A percentile compares a stretch with the other conserved stretches of the same genome.
These are phyloP conservation scores for Lichenostomus cassidix DNA, from an alignment of 2,113 vertebrate species.

Conservation along the genomic window DNA sequence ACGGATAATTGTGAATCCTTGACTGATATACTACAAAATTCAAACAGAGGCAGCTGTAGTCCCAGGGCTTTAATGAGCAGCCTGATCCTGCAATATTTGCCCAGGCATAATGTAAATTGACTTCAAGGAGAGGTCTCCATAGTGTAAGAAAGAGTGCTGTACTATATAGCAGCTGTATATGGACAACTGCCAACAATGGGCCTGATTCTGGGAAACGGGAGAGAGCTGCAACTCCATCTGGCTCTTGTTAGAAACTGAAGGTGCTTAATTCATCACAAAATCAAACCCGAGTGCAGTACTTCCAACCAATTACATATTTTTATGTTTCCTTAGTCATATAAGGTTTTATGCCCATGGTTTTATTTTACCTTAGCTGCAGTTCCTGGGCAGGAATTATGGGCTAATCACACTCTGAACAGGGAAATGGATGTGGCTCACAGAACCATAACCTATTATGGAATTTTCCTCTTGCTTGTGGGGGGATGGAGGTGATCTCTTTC, in stretches of 20 bases:
- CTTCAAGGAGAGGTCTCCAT: background rate
- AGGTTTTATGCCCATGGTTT: background rate
- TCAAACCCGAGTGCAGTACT: background rate
- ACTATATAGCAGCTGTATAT: background rate
- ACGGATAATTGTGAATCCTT: background rate
- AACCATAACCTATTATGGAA: background rate
- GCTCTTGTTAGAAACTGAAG: background rate
- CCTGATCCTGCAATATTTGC: background rate
- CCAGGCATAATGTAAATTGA: background rate
- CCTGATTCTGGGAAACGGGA: background rate
- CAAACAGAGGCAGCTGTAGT: background rate
- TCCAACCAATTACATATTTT: background rate
- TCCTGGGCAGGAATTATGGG: background rate
- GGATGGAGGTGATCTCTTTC: background rate
- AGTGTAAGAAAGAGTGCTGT: background rate
- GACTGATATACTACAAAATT: background rate
- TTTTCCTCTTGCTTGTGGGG: background rate
- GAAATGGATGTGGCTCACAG: background rate
- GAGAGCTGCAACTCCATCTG: background rate
- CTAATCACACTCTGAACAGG: background rate
- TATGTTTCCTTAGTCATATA: background rate
- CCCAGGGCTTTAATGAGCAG: background rate
- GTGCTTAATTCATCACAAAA: background rate
- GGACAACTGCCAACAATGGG: background rate
- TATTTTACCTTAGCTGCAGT: background rate